Conservation (phyloP, 2,797 vertebrate genomes). For the Liparis tanakae region DNA sequence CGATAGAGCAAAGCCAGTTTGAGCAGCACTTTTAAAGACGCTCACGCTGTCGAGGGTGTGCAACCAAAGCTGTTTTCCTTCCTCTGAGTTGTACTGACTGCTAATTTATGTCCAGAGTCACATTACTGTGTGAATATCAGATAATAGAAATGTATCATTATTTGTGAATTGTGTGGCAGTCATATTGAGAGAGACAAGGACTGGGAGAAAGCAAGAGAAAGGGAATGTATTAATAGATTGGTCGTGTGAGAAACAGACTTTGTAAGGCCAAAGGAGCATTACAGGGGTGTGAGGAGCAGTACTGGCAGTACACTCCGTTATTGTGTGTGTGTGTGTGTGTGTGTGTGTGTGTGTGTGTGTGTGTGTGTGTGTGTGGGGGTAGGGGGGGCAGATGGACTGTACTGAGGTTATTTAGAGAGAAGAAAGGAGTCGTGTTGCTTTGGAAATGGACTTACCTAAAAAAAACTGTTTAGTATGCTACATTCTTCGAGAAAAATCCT, state of each 20-base stretch:
- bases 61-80: slow-evolving; percentile 15
- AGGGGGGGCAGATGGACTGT: slow-evolving; percentile 72
- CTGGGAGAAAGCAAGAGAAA: slow-evolving; percentile 35
- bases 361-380: slow-evolving; percentile 45
- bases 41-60: neutral
- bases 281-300: slow-evolving; percentile 73
- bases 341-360: slow-evolving; percentile 41
- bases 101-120: slow-evolving; percentile 7
- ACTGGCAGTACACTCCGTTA: slow-evolving; percentile 74
- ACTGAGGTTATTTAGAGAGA: slow-evolving; percentile 74
- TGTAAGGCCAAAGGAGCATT: slow-evolving; percentile 71
- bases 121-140: slow-evolving; percentile 24
- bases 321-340: slow-evolving; percentile 45
- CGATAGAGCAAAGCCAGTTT: neutral
- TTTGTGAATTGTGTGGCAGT: slow-evolving; percentile 27
- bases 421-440: slow-evolving; percentile 67
- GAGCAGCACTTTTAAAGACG: neutral
- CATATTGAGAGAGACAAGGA: slow-evolving; percentile 23
- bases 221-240: slow-evolving; percentile 60
- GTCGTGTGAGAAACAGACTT: slow-evolving; percentile 75
- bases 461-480: slow-evolving; percentile 60
- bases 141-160: slow-evolving; percentile 40
- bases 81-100: neutral
- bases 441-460: slow-evolving; percentile 59
- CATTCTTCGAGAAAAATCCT: slow-evolving; percentile 49